A percentile compares a stretch with the other conserved stretches of the same genome.
These are phyloP conservation scores for Sarcophaga peregrina DNA, from an alignment of 1,140 invertebrate species.

Conservation along the genomic window DNA sequence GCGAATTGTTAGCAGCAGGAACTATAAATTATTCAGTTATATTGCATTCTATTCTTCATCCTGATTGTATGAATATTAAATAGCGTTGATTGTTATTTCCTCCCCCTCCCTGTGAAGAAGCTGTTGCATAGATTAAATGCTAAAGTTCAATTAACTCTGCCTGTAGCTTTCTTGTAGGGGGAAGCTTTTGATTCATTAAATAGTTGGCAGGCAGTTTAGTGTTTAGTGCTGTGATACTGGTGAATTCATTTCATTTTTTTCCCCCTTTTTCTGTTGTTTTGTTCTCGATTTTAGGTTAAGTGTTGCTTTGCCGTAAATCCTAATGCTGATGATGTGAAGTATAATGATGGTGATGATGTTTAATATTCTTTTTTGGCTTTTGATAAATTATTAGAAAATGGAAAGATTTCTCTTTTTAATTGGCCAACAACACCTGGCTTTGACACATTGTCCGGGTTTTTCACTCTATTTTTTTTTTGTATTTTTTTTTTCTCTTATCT, in stretches of 20 bases:
- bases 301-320: neutral
- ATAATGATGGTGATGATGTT: neutral
- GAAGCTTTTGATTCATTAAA: neutral
- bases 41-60: neutral
- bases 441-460: neutral
- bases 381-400: neutral
- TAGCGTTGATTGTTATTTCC: neutral
- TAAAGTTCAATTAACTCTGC: neutral
- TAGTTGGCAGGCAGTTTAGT: neutral
- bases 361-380: neutral
- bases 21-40: constrained; percentile 33
- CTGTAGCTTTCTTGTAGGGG: neutral
- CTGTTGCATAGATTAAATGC: neutral
- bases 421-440: neutral
- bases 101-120: neutral
- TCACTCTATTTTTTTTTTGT: neutral
- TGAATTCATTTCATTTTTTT: neutral
- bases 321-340: neutral
- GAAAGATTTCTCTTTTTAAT: neutral
- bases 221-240: neutral
- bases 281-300: neutral
- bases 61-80: neutral
- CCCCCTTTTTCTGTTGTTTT: too few species aligned
- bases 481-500: neutral
- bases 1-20: constrained; percentile 25